Evolutionary conservation across 2,113 vertebrate genomes (phyloP), one percentile per base, ranked within the genome.

Genomic region (Equus przewalskii): DNA sequence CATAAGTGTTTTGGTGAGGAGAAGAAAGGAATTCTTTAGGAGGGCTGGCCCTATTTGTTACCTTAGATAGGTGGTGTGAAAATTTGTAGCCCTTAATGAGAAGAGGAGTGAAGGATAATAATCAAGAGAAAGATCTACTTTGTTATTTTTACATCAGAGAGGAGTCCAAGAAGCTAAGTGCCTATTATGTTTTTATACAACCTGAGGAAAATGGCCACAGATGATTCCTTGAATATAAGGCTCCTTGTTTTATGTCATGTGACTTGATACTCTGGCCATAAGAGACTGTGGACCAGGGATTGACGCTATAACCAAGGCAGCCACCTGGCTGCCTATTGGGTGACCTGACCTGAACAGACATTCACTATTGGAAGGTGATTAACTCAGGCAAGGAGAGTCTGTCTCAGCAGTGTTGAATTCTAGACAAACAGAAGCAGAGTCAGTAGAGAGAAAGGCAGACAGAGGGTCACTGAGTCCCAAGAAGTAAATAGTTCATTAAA

Each of bases 361-460:
- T 19, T 88, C 14, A 88, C 49, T 82, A 51, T 62, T 94, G 16
- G 73, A 28, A 78, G 36, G 44, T 82, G 64, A 90, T 65, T 85
- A 82, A 70, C 24, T 93, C 21, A 86, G 51, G 64, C 69, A 89
- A 92, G 30, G 21, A 80, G 65, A 58, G 22, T 60, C 30, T 95
- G 30, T 96, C 54, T 97, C 49, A 72, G 76, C 36, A 62, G n/a
- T 94, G 94, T 92, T 96, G 85, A 95, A 96, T 69, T 95, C 69
- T 83, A 88, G 60, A 89, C 41, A 96, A 72, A 86, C 7, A 80
- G 72, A 96, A 93, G 15, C 18, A 89, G 90, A 81, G 16, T 81
- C 24, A 90, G n/a, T 46, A 91, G 54, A 91, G 18, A 69, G 82
- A 75, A 94, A 89, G 65, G 56, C 8, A 88, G 70, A 28, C 18